phyloP scores from a whole-genome alignment of 2,888 invertebrate genomes.

The Lasioglossum figueresi region DNA sequence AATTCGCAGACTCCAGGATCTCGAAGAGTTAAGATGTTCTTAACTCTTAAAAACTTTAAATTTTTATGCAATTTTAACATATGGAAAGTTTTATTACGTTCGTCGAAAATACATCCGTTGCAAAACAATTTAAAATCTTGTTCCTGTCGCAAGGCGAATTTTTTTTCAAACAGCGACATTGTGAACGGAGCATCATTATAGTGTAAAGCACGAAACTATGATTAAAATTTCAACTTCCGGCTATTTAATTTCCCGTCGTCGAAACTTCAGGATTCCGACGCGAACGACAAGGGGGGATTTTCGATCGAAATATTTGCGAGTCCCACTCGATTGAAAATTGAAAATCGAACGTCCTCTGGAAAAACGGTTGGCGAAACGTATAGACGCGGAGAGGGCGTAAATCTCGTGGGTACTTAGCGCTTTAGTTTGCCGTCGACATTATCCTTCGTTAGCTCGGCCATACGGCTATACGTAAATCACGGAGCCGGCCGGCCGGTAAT shows the following conservation, averaged over 20 bases:
- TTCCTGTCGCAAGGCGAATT: too few relatives aligned
- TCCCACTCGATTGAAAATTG: background rate
- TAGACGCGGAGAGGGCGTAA: conserved; percentile 27
- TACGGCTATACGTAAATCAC: conserved; percentile 43
- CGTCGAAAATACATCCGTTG: too few relatives aligned
- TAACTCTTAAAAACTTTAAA: too few relatives aligned
- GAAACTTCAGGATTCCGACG: background rate
- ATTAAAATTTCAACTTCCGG: background rate
- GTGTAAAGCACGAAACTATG: background rate
- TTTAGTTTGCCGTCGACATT: conserved; percentile 18
- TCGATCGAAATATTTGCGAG: background rate
- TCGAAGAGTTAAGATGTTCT: background rate
- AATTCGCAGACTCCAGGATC: background rate
- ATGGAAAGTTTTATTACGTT: too few relatives aligned
- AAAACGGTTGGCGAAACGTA: background rate
- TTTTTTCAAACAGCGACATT: background rate
- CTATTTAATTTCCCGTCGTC: background rate
- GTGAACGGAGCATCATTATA: background rate
- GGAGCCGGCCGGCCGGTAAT: conserved; percentile 8
- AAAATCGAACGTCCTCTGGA: background rate
- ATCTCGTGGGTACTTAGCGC: conserved; percentile 35
- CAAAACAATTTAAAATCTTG: too few relatives aligned
- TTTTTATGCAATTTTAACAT: too few relatives aligned
- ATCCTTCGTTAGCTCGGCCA: conserved; percentile 42
- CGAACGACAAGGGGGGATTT: background rate